A percentile compares a stretch with the other conserved stretches of the same genome.
Evolutionary conservation across 2,113 vertebrate genomes (phyloP).

Genomic region (Chamaea fasciata): DNA sequence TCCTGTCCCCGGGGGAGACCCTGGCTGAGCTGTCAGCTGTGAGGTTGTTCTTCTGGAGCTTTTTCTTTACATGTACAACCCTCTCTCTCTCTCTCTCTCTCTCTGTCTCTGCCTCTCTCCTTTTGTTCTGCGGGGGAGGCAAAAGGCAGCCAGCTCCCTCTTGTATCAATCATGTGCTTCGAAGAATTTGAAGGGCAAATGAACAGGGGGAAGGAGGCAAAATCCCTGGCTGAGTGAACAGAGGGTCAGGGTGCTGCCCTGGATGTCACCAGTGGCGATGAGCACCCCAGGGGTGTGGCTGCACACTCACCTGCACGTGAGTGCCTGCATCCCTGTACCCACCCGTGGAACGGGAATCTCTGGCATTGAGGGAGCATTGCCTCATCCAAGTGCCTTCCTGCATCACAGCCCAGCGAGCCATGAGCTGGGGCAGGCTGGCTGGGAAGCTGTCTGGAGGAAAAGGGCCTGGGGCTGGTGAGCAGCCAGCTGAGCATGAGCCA

Average conservation of each 20-base stretch:
- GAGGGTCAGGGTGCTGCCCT: neutral
- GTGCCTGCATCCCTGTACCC: neutral
- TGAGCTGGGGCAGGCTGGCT: neutral
- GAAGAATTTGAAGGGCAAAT: neutral
- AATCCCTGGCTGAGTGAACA: neutral
- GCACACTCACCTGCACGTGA: neutral
- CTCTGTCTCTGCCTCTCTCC: neutral
- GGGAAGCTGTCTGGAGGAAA: neutral
- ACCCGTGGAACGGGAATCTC: neutral
- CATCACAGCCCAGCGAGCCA: neutral
- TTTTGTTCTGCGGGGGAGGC: neutral
- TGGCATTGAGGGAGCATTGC: rapidly evolving
- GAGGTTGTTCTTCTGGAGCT: constrained; percentile 4
- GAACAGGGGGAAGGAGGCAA: neutral
- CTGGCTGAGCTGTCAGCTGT: constrained; percentile 33
- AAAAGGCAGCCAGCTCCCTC: neutral
- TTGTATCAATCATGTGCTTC: neutral
- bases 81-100: neutral
- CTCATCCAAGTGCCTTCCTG: neutral
- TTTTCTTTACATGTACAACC: neutral
- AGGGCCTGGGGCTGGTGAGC: neutral
- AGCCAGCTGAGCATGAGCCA: neutral
- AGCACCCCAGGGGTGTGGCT: neutral
- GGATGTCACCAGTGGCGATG: rapidly evolving
- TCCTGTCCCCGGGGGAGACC: neutral